Percentiles rank a stretch among this genome's conserved stretches.
These are phyloP conservation scores for Ramphastos sulfuratus DNA, from an alignment of 2,113 vertebrate genomes.

Conservation along the genomic window DNA sequence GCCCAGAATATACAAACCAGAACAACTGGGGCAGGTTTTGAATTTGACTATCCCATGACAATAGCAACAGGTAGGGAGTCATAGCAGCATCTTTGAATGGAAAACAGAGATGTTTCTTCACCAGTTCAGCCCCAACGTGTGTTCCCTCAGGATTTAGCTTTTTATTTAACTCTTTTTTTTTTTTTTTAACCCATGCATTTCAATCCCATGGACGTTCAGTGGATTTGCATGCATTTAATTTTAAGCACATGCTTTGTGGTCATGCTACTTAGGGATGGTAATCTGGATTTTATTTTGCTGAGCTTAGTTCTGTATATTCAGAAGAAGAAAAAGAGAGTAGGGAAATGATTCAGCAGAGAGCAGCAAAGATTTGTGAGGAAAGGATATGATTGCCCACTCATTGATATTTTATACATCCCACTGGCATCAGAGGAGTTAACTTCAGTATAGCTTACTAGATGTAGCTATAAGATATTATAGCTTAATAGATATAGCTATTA, in stretches of 20 bases:
- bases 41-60: background rate
- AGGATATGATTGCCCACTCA: background rate
- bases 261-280: background rate
- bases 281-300: background rate
- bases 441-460: background rate
- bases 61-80: background rate
- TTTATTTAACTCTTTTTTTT: background rate
- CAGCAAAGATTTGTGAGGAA: background rate
- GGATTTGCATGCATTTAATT: slow-evolving; percentile 4
- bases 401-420: background rate
- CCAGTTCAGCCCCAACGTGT: background rate
- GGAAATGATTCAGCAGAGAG: background rate
- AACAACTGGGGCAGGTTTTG: background rate
- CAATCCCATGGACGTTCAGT: background rate
- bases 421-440: background rate
- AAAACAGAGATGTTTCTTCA: background rate
- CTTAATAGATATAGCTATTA: too few species aligned
- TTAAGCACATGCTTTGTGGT: background rate
- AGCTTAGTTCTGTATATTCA: background rate
- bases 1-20: background rate
- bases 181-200: background rate
- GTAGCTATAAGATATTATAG: too few species aligned
- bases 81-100: background rate
- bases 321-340: background rate
- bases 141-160: background rate